These are phyloP conservation scores for Agraylea sexmaculata DNA, from an alignment of 1,140 invertebrate species.

Conservation along the genomic window DNA sequence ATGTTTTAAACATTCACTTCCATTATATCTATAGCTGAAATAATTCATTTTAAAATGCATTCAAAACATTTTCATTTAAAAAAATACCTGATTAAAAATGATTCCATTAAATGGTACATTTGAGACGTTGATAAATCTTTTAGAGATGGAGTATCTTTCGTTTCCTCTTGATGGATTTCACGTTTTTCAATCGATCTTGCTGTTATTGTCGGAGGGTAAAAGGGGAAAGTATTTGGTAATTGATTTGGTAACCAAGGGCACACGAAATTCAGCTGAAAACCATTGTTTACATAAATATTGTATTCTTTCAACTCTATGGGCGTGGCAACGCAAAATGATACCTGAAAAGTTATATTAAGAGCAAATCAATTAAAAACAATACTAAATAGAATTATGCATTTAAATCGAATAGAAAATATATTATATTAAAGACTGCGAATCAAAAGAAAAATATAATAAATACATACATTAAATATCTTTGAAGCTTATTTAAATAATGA, in stretches of 20 bases:
- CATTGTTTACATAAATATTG: slow-evolving; percentile 29
- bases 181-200: slow-evolving; percentile 19
- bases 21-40: slow-evolving; percentile 34
- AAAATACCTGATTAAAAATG: slow-evolving; percentile 12
- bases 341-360: too few relatives aligned
- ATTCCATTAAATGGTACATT: slow-evolving; percentile 15
- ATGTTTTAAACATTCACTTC: slow-evolving; percentile 29
- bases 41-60: too few relatives aligned
- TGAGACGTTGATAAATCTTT: slow-evolving; percentile 13
- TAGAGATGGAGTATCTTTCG: too few relatives aligned
- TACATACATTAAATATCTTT: too few relatives aligned
- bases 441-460: too few relatives aligned
- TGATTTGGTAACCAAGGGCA: slow-evolving; percentile 33
- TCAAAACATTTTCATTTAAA: too few relatives aligned
- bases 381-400: too few relatives aligned
- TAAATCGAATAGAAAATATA: too few relatives aligned
- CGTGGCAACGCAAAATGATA: slow-evolving; percentile 30
- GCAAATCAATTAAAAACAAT: too few relatives aligned
- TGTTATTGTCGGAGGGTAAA: slow-evolving; percentile 27
- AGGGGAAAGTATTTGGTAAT: slow-evolving; percentile 31
- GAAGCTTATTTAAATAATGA: too few relatives aligned
- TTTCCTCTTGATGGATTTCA: slow-evolving; percentile 1
- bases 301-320: slow-evolving; percentile 25
- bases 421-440: too few relatives aligned
- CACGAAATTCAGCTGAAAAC: slow-evolving; percentile 35